These are phyloP conservation scores for Amblyopsis hoosieri DNA, from an alignment of 2,797 vertebrate species.

Conservation along the genomic window DNA sequence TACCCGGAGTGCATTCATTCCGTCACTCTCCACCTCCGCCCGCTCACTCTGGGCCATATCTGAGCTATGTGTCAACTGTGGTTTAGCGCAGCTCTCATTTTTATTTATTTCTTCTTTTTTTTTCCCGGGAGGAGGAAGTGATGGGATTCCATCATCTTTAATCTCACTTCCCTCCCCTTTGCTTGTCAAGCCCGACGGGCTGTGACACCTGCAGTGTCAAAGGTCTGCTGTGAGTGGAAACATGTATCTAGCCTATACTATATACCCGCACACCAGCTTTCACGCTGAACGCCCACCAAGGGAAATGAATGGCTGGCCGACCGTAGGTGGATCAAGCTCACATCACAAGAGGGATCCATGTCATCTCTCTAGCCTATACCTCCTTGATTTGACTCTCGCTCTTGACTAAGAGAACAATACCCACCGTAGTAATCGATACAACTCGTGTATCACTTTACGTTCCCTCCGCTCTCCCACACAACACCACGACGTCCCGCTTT, in stretches of 20 bases:
- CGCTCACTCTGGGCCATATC: conserved; percentile 43
- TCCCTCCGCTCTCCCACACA: conserved; percentile 51
- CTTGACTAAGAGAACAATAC: conserved; percentile 59
- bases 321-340: conserved; percentile 23
- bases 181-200: conserved; percentile 14
- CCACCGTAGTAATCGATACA: conserved; percentile 62
- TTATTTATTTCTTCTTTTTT: conserved; percentile 1
- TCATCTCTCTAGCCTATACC: conserved; percentile 3
- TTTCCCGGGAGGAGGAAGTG: conserved; percentile 18
- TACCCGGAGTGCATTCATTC: conserved; percentile 15
- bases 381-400: conserved; percentile 40
- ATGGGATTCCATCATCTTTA: conserved; percentile 42
- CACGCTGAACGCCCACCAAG: conserved; percentile 23
- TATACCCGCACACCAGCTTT: conserved; percentile 14
- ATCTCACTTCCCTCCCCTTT: conserved; percentile 2
- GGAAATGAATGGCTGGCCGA: conserved; percentile 26
- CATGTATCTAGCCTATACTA: neutral
- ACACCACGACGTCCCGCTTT: conserved; percentile 39
- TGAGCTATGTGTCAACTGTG: conserved; percentile 41
- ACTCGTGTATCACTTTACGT: conserved; percentile 47
- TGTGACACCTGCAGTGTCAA: conserved; percentile 21
- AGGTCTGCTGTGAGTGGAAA: conserved; percentile 25
- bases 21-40: conserved; percentile 23
- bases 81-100: conserved; percentile 53
- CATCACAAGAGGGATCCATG: conserved; percentile 47